These are phyloP conservation scores for Sinonovacula constricta DNA, from an alignment of 1,140 invertebrate genomes.

Conservation along the genomic window DNA sequence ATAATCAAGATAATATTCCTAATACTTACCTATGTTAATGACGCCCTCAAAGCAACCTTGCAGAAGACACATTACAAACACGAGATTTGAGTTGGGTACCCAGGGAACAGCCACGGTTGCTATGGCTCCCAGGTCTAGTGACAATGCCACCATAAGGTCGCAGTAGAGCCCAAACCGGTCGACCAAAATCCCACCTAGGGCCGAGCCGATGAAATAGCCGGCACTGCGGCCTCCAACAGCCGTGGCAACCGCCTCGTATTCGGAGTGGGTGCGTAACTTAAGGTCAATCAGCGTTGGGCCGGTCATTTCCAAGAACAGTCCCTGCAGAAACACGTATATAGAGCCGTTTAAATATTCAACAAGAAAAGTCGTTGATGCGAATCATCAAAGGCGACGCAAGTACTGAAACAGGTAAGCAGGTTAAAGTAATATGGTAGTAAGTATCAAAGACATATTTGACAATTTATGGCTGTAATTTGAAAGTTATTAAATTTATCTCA, in stretches of 20 bases:
- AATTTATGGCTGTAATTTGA: background rate
- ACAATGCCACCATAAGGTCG: conserved; percentile 59
- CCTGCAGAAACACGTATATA: conserved; percentile 45
- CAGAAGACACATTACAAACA: conserved; percentile 54
- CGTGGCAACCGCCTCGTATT: conserved; percentile 53
- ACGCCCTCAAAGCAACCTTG: conserved; percentile 60
- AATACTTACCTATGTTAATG: conserved; percentile 61
- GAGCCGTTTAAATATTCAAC: background rate
- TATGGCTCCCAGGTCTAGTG: conserved; percentile 38
- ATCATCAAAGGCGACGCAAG: background rate
- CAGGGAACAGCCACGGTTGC: conserved; percentile 47
- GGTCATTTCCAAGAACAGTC: conserved; percentile 57
- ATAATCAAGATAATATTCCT: too few species aligned
- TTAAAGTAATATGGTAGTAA: background rate
- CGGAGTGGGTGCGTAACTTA: conserved; percentile 32
- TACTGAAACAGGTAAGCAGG: background rate
- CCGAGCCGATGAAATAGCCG: conserved; percentile 60
- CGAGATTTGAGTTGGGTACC: conserved; percentile 18
- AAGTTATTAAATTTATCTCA: background rate
- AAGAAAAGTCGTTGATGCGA: background rate
- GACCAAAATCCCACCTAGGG: conserved; percentile 50
- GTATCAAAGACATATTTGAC: background rate
- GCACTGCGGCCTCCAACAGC: conserved; percentile 58
- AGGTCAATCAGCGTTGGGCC: conserved; percentile 62
- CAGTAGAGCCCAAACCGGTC: conserved; percentile 54